Percentiles rank a stretch among this genome's conserved stretches.
Evolutionary conservation across 2,888 invertebrate genomes (phyloP).

Genomic region (Thecocarcelia acutangulata): DNA sequence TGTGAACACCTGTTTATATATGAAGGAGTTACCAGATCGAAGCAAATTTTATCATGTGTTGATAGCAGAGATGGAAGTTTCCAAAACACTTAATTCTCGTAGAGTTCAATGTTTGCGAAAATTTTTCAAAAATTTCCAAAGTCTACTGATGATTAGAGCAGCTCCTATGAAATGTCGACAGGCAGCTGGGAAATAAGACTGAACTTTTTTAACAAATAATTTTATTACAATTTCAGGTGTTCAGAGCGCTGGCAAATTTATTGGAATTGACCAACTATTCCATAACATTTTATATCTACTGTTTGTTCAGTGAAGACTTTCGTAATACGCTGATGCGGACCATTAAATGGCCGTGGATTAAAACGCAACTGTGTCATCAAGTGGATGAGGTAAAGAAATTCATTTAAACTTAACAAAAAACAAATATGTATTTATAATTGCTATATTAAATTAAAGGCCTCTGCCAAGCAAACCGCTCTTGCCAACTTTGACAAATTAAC

Average conservation of each 20-base stretch:
- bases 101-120: too few species aligned
- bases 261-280: constrained; percentile 89
- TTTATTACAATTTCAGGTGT: constrained; percentile 82
- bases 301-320: constrained; percentile 89
- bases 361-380: constrained; percentile 76
- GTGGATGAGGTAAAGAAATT: constrained; percentile 77
- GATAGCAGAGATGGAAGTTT: too few species aligned
- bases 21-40: too few species aligned
- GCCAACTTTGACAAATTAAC: constrained; percentile 75
- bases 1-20: too few species aligned
- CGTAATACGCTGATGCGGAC: constrained; percentile 86
- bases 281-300: constrained; percentile 90
- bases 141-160: too few species aligned
- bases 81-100: too few species aligned
- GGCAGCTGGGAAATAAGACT: too few species aligned
- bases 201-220: constrained; percentile 25
- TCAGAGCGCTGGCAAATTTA: constrained; percentile 87
- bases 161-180: too few species aligned
- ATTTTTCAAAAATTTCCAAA: too few species aligned
- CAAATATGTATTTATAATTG: constrained; percentile 6
- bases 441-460: constrained; percentile 66
- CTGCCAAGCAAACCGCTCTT: constrained; percentile 75
- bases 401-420: constrained; percentile 22
- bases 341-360: constrained; percentile 84
- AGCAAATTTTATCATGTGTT: too few species aligned